Evolutionary conservation across 1,140 invertebrate genomes (phyloP).

Genomic region (Saccostrea echinata): DNA sequence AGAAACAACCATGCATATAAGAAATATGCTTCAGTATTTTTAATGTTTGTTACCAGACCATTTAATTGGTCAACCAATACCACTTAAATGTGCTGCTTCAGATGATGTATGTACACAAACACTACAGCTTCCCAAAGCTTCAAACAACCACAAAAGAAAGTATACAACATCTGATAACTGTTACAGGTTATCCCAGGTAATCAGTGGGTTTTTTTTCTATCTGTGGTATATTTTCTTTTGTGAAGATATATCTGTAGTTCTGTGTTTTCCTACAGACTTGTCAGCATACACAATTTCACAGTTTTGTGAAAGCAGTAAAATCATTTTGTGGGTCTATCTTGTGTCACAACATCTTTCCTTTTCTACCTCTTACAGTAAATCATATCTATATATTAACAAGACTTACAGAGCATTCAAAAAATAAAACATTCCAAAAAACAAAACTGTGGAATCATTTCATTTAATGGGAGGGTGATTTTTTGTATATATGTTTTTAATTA

Average conservation of each 20-base stretch:
- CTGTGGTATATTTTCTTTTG: constrained; percentile 2
- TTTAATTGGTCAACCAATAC: neutral
- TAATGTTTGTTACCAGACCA: neutral
- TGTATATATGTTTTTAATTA: too few species aligned
- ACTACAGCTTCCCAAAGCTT: neutral
- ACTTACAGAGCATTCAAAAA: constrained; percentile 19
- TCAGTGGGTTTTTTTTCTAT: neutral
- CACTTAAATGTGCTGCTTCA: neutral
- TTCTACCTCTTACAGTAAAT: neutral
- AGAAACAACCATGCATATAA: too few species aligned
- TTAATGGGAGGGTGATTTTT: too few species aligned
- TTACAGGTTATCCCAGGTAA: neutral
- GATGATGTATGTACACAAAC: neutral
- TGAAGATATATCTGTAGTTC: neutral
- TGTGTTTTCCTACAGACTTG: neutral
- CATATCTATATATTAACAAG: neutral
- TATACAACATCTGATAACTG: neutral
- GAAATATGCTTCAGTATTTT: too few species aligned
- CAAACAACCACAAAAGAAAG: constrained; percentile 2
- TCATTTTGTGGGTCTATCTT: neutral
- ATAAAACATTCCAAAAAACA: neutral
- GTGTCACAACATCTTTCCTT: neutral
- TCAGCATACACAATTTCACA: constrained; percentile 32
- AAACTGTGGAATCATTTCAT: neutral
- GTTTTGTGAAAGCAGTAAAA: neutral